Evolutionary conservation across 2,797 vertebrate genomes (phyloP), one percentile per base, ranked within the genome.

Genomic region (Chiloscyllium punctatum): DNA sequence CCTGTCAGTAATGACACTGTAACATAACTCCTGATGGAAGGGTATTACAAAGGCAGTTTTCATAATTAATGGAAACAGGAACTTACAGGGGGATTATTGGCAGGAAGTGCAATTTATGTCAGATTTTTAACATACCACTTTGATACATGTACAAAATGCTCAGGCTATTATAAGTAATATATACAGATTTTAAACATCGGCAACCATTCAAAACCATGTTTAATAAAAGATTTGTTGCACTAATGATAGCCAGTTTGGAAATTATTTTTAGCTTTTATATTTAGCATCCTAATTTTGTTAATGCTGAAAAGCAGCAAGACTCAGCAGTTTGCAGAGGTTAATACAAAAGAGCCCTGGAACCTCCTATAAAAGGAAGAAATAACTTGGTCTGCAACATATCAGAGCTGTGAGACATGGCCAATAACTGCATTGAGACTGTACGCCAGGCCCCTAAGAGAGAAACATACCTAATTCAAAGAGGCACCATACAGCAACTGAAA

Each of bases 201-300:
- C 30, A 18, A 2, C 37, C 21, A 69, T 68, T 21, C 9, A 37
- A n/a, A 92, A 11, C 23, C 62, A 68, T 2, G 42, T 68, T 69
- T 18, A 92, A 69, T 62, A 84, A 69, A 68, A 25, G n/a, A 42
- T 69, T 68, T 92, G 62, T 3, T 25, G 66, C 33, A 92, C 62
- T 92, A 21, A 37, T 66, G 25, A 42, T 57, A 62, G 53, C 33
- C 33, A 91, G 48, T 3, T 1, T 33, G 11, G 62, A 66, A 13
- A 68, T 42, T 92, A 92, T 68, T 68, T 92, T 92, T 92, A 92
- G 90, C 62, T 57, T 92, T 42, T 92, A 92, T 68, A 92, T 92
- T 92, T 92, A 92, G 90, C 62, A 13, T 37, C 66, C 90, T 25
- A 68, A 37, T 37, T 66, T 18, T 92, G 62, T 62, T n/a, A 92